These are phyloP conservation scores for Neotoxoptera formosana DNA, from an alignment of 1,140 invertebrate species.

Conservation along the genomic window DNA sequence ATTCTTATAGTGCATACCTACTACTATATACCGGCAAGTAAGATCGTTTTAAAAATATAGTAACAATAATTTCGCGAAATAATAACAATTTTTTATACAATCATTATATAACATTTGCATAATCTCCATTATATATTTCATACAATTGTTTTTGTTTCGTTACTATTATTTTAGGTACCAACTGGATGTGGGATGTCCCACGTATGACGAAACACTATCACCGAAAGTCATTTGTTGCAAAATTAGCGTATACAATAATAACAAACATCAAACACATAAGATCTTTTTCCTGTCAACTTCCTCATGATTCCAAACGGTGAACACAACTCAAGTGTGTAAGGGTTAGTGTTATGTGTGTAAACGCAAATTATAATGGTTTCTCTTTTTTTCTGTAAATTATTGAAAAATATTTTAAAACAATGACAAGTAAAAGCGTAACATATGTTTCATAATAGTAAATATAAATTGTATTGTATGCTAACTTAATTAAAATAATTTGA, in stretches of 20 bases:
- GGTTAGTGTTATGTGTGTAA: neutral
- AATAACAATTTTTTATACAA: neutral
- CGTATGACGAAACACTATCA: neutral
- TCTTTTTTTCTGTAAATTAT: conserved; percentile 18
- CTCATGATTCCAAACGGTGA: neutral
- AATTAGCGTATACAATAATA: neutral
- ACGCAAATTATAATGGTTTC: neutral
- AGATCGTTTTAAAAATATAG: neutral
- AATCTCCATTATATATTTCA: neutral
- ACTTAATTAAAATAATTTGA: conserved; percentile 1
- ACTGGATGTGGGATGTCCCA: neutral
- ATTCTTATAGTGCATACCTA: neutral
- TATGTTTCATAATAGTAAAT: conserved; percentile 18
- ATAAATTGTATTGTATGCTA: neutral
- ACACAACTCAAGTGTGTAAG: neutral
- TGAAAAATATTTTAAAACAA: conserved; percentile 26
- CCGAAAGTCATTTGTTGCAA: neutral
- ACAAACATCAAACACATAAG: neutral
- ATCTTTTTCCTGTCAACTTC: neutral
- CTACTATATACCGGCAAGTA: neutral
- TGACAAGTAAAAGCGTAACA: conserved; percentile 41
- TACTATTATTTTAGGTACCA: neutral
- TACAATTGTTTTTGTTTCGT: conserved; percentile 23
- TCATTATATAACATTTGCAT: conserved; percentile 40
- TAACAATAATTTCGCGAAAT: neutral